These are phyloP conservation scores for Amblyornis subalaris DNA, from an alignment of 2,113 vertebrate genomes.

Conservation along the genomic window DNA sequence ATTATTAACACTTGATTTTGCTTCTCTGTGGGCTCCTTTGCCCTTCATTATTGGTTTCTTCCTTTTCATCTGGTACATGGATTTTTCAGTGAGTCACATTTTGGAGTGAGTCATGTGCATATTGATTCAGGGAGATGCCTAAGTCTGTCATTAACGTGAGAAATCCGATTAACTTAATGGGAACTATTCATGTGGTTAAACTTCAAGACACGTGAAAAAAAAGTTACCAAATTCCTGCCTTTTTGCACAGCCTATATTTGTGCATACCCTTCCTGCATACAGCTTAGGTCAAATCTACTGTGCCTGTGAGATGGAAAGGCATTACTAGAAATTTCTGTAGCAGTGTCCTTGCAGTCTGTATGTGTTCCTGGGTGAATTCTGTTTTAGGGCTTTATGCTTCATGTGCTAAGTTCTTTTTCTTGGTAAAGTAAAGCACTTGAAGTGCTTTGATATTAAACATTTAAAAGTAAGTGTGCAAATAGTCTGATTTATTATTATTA, in stretches of 20 bases:
- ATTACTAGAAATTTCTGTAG: neutral
- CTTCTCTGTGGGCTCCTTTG: neutral
- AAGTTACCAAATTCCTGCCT: neutral
- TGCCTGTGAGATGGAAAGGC: neutral
- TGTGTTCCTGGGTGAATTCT: neutral
- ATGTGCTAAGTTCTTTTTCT: neutral
- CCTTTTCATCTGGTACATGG: neutral
- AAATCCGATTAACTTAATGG: conserved; percentile 25
- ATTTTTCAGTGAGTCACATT: conserved; percentile 40
- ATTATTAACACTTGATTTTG: neutral
- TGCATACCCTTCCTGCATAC: neutral
- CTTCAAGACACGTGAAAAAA: neutral
- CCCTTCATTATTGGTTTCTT: neutral
- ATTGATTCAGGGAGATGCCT: neutral
- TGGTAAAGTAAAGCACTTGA: neutral
- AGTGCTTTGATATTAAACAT: neutral
- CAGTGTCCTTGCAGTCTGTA: neutral
- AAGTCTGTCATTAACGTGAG: conserved; percentile 15
- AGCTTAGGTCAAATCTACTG: neutral
- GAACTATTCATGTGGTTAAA: neutral
- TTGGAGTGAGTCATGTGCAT: conserved; percentile 39
- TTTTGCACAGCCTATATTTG: neutral
- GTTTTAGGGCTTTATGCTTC: neutral
- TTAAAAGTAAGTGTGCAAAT: neutral
- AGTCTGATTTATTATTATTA: neutral